phyloP scores from a whole-genome alignment of 1,140 invertebrate species.

The Lordiphosa clarofinis region DNA sequence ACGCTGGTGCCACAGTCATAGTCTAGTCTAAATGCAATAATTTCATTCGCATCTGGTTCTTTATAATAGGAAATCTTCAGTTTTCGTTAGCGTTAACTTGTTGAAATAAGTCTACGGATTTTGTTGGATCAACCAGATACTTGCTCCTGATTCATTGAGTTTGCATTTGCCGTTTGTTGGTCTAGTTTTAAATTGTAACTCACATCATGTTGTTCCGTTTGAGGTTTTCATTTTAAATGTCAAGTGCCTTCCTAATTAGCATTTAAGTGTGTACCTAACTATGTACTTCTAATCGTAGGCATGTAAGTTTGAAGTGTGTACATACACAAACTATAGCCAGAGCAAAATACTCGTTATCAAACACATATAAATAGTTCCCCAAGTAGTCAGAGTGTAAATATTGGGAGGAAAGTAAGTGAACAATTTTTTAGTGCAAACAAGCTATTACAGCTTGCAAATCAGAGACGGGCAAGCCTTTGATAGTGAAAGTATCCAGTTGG shows the following conservation, averaged over 20 bases:
- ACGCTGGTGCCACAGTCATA: constrained; percentile 6
- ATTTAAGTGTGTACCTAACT: constrained; percentile 40
- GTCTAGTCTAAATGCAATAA: background rate
- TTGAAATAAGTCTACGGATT: background rate
- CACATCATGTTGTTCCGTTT: constrained; percentile 10
- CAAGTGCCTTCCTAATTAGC: constrained; percentile 70
- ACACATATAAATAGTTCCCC: constrained; percentile 10
- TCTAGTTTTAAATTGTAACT: background rate
- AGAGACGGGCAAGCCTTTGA: too few species aligned
- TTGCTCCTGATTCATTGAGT: background rate
- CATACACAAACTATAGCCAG: constrained; percentile 12
- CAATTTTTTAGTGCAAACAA: background rate
- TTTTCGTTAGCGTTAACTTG: background rate
- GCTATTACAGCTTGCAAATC: too few species aligned
- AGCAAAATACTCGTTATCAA: constrained; percentile 7
- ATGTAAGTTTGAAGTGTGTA: constrained; percentile 19
- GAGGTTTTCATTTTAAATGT: constrained; percentile 49
- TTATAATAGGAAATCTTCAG: constrained; percentile 5
- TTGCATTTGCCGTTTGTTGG: constrained; percentile 10
- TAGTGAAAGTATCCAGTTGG: too few species aligned
- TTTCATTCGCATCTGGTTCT: constrained; percentile 2
- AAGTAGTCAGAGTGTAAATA: constrained; percentile 53
- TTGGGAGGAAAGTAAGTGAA: background rate
- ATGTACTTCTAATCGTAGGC: constrained; percentile 13
- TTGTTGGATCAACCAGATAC: background rate